phyloP scores from a whole-genome alignment of 2,888 invertebrate genomes.

The Pherbina coryleti region DNA sequence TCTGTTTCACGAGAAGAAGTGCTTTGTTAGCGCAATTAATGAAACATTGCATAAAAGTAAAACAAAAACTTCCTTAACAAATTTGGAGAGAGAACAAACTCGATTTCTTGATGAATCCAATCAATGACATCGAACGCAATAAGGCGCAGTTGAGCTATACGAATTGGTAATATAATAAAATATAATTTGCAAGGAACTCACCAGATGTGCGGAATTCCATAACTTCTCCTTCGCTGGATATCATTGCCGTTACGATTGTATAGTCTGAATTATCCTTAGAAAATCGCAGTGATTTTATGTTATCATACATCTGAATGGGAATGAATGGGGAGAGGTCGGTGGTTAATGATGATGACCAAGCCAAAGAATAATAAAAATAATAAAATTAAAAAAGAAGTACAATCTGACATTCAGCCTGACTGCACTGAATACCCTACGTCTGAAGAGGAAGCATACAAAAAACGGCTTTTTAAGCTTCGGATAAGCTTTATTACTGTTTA shows the following conservation, averaged over 20 bases:
- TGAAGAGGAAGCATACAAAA: too few species aligned
- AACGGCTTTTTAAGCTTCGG: too few species aligned
- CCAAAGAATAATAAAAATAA: conserved; percentile 5
- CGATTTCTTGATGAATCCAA: background rate
- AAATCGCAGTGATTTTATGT: conserved; percentile 82
- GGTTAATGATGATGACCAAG: background rate
- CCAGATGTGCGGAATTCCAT: conserved; percentile 82
- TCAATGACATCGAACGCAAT: background rate
- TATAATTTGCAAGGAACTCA: conserved; percentile 50
- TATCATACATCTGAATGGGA: conserved; percentile 85
- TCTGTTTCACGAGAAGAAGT: background rate
- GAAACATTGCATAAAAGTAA: conserved; percentile 40
- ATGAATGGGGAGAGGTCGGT: background rate
- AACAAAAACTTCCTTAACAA: background rate
- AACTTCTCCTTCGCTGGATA: conserved; percentile 88
- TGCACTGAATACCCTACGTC: too few species aligned
- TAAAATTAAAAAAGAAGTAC: background rate
- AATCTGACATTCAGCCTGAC: background rate
- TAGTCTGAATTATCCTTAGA: conserved; percentile 76
- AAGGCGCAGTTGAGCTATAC: background rate
- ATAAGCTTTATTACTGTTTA: too few species aligned
- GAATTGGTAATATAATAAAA: background rate
- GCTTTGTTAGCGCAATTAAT: conserved; percentile 43
- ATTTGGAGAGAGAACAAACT: too few species aligned
- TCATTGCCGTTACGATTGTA: conserved; percentile 82